phyloP scores from a whole-genome alignment of 2,113 vertebrate species.

The Paedocypris sp. region DNA sequence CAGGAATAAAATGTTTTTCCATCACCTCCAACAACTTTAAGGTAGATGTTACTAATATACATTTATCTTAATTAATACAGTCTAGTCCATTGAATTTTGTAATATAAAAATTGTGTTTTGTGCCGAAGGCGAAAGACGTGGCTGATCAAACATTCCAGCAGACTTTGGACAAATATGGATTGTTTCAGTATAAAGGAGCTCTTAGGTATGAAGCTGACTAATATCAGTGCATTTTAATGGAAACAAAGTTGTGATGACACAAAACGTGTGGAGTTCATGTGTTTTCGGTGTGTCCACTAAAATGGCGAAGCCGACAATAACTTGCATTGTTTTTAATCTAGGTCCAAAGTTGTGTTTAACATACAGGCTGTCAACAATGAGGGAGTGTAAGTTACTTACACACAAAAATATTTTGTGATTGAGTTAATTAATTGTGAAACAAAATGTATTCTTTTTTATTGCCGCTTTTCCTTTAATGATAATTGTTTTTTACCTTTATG shows the following conservation, averaged over 20 bases:
- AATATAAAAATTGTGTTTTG: too few species aligned
- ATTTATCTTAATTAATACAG: background rate
- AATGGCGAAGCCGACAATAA: too few species aligned
- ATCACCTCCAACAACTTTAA: constrained; percentile 70
- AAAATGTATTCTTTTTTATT: background rate
- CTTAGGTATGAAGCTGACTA: constrained; percentile 59
- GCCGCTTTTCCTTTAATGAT: background rate
- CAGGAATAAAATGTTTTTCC: constrained; percentile 83
- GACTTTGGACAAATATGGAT: constrained; percentile 59
- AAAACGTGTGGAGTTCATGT: background rate
- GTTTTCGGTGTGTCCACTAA: too few species aligned
- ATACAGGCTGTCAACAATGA: constrained; percentile 88
- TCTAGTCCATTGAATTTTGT: background rate
- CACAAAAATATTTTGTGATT: background rate
- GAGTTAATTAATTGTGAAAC: too few species aligned
- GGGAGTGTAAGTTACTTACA: constrained; percentile 66
- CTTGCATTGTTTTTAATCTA: constrained; percentile 33
- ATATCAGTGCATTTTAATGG: background rate
- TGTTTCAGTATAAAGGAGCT: constrained; percentile 64
- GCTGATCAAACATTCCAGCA: constrained; percentile 71
- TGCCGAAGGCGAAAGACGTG: constrained; percentile 72
- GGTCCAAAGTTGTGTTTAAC: constrained; percentile 75
- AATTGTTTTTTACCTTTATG: background rate
- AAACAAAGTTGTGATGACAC: too few species aligned
- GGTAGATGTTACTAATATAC: constrained; percentile 50